Base-by-base conservation (phyloP, 2,888 invertebrate genomes). In the Branchellion lobata region DNA sequence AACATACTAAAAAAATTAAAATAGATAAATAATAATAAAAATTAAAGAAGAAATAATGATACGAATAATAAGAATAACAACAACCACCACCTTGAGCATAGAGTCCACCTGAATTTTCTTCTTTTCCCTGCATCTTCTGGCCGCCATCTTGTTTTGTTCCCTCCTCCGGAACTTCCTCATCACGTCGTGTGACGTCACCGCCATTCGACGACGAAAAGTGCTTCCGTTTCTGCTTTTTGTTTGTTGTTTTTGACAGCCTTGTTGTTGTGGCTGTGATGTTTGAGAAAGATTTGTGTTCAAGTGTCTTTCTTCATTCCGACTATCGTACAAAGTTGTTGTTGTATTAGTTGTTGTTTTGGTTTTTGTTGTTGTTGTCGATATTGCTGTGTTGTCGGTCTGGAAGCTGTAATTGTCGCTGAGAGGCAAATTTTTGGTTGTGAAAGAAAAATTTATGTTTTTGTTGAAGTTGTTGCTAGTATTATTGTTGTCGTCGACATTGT, bases 91-190 rank as follows among this genome's bases (percentile, higher is more conserved):
- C 74, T 78, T 80, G 2, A 80, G 65, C 34, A 80, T 80, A 33
- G 27, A 78, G 24, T 78, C 80, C 8, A 80, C 80, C 34, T 80
- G 78, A 14, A 78, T 65, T 33, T 78, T 80, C 61, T 80, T 80
- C 73, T 80, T 80, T 47, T 80, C 80, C 53, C 80, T n/a, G 40
- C 80, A 80, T 68, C 71, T 80, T 31, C 80, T 71, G 1, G 80
- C 80, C 0, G 80, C 80, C 21, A 76, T 78, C 40, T 76, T 65
- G 53, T 80, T 80, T 57, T 80, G 80, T 57, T 80, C 80, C 21
- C 77, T 29, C 29, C 80, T 68, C 57, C 80, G 47, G n/a, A 57
- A 40, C 68, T 75, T 40, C 24, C 80, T 65, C 29, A 75, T 77
- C 31, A 76, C 68, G 11, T 80, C 80, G 1, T 77, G 73, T 57